Base-by-base conservation (phyloP, 2,888 invertebrate genomes). In the Nymphalis polychloros region DNA sequence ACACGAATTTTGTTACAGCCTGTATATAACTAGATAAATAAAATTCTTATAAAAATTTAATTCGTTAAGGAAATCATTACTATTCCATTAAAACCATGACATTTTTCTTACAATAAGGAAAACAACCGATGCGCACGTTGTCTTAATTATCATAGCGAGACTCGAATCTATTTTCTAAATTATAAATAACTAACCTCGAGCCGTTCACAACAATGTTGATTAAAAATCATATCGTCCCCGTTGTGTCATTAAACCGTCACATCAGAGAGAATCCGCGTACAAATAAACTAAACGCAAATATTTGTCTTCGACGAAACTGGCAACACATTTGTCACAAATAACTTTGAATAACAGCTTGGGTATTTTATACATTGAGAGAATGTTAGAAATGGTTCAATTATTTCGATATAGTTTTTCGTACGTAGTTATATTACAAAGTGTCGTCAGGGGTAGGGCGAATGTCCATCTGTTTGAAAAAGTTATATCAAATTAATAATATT, bases 181-280 rank as follows among this genome's bases (percentile, higher is more conserved):
- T 61, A 64, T 61, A 61, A 67, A 67, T 64, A 64, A 57, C 57
- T 19, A 60, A 53, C 52, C 47, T 52, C 27, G 35, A 55, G 8
- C 63, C 49, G 19, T 31, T 27, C 63, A 48, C 57, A 57, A 64
- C 69, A 52, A 20, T 59, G 64, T 50, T 65, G 41, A 41, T 62
- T 35, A 55, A 59, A 52, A 65, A 48, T 35, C 60, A 47, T 48
- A 27, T 35, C 47, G 69, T 59, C 49, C 69, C 46, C 47, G 31
- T 62, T 69, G 62, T 65, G 62, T 69, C 64, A 64, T 27, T 62
- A 46, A 53, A 19, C 20, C 64, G 64, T 68, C 68, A 59, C 68
- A 48, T 65, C 61, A 31, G 47, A 55, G 27, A 49, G 47, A 66
- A 52, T 60, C 47, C 23, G 8, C 65, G 52, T 23, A 46, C 65